Percentiles rank a stretch among this genome's conserved stretches.
Conservation (phyloP, 2,888 invertebrate genomes). For the Lobophora halterata region DNA sequence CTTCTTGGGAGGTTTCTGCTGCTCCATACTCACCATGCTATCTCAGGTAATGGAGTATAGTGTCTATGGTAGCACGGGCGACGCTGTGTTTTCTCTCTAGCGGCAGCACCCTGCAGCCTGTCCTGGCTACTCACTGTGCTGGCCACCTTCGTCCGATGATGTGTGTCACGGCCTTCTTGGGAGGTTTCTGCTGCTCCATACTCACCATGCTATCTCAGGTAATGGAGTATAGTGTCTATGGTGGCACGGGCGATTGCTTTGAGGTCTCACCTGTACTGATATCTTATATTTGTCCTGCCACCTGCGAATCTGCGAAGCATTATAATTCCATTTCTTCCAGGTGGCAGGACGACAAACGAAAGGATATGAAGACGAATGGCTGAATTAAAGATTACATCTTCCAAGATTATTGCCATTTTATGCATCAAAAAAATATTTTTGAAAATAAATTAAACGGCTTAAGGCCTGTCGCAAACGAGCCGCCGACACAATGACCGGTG, state of each 20-base stretch:
- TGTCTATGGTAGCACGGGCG: slow-evolving; percentile 87
- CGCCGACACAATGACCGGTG: too few species aligned
- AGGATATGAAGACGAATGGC: too few species aligned
- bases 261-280: too few species aligned
- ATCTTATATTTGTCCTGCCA: too few species aligned
- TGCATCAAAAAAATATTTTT: too few species aligned
- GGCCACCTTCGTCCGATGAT: slow-evolving; percentile 89
- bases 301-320: too few species aligned
- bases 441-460: too few species aligned
- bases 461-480: too few species aligned
- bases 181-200: slow-evolving; percentile 90
- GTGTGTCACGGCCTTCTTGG: slow-evolving; percentile 91
- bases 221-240: slow-evolving; percentile 87
- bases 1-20: slow-evolving; percentile 91
- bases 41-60: slow-evolving; percentile 89
- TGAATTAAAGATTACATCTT: too few species aligned
- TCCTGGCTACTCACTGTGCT: slow-evolving; percentile 92
- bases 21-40: slow-evolving; percentile 88
- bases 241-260: slow-evolving; percentile 85
- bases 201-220: slow-evolving; percentile 89
- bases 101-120: slow-evolving; percentile 87
- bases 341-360: too few species aligned
- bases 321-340: too few species aligned
- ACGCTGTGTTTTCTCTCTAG: slow-evolving; percentile 84
- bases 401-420: too few species aligned